Percentiles rank a stretch among this genome's conserved stretches.
These are phyloP conservation scores for Schizaphis graminum DNA, from an alignment of 2,888 invertebrate genomes.

Conservation along the genomic window DNA sequence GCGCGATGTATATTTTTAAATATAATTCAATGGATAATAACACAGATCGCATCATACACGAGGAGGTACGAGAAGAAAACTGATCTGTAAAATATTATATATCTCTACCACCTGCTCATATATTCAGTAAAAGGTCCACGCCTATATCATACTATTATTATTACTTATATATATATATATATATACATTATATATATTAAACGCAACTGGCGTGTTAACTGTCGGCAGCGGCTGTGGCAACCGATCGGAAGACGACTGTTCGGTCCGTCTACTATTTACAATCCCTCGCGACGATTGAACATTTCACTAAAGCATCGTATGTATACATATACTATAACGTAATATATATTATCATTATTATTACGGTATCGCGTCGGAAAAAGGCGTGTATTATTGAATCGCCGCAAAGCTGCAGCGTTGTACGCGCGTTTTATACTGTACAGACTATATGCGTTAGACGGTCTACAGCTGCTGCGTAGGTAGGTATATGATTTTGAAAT, in stretches of 20 bases:
- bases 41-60: background rate
- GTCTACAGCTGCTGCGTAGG: conserved; percentile 13
- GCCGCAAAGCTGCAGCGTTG: background rate
- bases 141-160: background rate
- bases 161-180: background rate
- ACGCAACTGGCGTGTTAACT: background rate
- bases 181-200: no score
- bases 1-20: conserved; percentile 22
- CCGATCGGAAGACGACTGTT: background rate
- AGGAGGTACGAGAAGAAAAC: background rate
- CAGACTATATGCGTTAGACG: background rate
- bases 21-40: background rate
- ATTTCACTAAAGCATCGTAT: background rate
- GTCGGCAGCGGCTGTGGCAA: background rate
- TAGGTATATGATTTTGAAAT: background rate
- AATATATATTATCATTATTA: background rate
- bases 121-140: no score
- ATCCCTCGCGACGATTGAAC: conserved; percentile 22
- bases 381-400: background rate
- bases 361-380: background rate
- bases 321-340: background rate
- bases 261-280: background rate
- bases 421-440: background rate
- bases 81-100: background rate
- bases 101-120: background rate